Percentiles rank a stretch among this genome's conserved stretches.
Conservation (phyloP, 2,888 invertebrate genomes). For the Iselma pallidipennis region DNA sequence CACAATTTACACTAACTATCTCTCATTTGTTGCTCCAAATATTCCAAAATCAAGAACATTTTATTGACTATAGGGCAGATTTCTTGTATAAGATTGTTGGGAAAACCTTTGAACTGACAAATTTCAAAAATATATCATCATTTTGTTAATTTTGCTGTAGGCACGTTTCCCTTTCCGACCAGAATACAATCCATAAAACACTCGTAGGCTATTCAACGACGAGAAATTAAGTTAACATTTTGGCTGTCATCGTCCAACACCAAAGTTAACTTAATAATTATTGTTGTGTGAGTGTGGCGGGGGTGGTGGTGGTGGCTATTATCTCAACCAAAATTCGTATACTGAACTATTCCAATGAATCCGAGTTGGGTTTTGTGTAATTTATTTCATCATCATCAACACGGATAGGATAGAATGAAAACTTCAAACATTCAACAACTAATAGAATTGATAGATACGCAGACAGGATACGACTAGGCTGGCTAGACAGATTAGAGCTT, state of each 20-base stretch:
- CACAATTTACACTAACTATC: no score
- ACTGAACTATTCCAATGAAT: background rate
- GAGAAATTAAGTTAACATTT: background rate
- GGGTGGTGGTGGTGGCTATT: no score
- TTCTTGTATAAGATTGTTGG: no score
- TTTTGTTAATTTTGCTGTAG: no score
- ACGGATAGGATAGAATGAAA: background rate
- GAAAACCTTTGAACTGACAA: no score
- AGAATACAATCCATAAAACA: background rate
- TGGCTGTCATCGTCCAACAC: background rate
- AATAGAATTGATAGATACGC: background rate
- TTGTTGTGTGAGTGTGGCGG: background rate
- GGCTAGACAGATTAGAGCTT: background rate
- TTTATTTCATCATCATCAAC: background rate
- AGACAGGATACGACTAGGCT: background rate
- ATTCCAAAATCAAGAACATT: no score
- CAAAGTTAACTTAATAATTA: background rate
- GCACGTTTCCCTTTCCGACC: no score
- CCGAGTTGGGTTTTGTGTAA: background rate
- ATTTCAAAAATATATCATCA: no score
- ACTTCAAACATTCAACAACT: background rate
- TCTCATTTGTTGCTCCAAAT: no score
- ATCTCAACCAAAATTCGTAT: background rate
- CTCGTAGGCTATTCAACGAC: background rate
- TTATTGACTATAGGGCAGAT: no score